Base-by-base conservation (phyloP, 2,888 invertebrate genomes). In the Schizotus pectinicornis region DNA sequence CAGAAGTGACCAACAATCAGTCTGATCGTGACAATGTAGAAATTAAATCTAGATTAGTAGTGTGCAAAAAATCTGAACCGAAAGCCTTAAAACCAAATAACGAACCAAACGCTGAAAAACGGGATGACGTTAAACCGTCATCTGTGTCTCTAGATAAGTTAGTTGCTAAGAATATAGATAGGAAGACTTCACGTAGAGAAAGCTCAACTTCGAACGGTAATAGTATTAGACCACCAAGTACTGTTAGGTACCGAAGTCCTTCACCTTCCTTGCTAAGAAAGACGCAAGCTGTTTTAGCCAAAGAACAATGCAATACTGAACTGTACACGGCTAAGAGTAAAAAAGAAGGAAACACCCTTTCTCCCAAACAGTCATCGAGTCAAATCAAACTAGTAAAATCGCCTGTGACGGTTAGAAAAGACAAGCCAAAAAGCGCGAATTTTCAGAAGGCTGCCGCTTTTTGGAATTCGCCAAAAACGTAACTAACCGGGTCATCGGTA, bases 251-350 rank as follows among this genome's bases (percentile, higher is more conserved):
- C 49, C 72, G 80, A 72, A 79, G 80, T 64, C 78, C 77, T 53
- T 82, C 82, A 2, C 75, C 77, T 2, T 70, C 79, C 62, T 65
- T 79, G 64, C 74, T 80, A 67, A 77, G 81, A 75, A 77, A 82
- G 78, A 81, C 80, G 60, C 79, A 78, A 66, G 78, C 81, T 31
- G 78, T 81, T 7, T 33, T 79, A 42, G 81, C 81, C 67, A 80
- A 74, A 62, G 75, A 74, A 59, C 80, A 59, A 77, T 80, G 56
- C 74, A 80, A 70, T 22, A 22, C 2, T 74, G 80, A 69, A 72
- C 79, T 65, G 73, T 67, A 62, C 11, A 59, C 67, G 43, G 51
- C 78, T 30, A 62, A 59, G 50, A 51, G 36, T 8, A 34, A 32
- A 8, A 47, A 50, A 8, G 55, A 56, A 55, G 43, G 39, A 14